Percentiles rank a stretch among this genome's conserved stretches.
Evolutionary conservation across 2,888 invertebrate species (phyloP).

Genomic region (Lithophane leautieri): DNA sequence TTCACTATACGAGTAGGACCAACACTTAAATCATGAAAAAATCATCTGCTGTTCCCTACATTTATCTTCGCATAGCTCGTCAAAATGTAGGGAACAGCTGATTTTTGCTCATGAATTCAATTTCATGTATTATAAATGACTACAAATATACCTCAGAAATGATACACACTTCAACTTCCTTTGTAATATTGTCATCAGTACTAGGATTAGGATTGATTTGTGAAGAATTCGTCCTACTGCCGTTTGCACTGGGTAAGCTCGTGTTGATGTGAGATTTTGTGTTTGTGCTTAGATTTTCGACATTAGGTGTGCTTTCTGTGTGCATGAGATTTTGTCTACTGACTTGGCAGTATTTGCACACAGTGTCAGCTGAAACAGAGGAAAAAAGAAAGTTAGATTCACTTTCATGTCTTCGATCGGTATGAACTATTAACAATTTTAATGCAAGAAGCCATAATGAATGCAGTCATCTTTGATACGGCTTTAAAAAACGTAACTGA

Average conservation of each 20-base stretch:
- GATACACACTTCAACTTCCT: slow-evolving; percentile 66
- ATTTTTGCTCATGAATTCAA: too few species aligned
- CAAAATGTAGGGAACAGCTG: too few species aligned
- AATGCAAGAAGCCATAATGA: neutral
- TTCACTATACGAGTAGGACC: too few species aligned
- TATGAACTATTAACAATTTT: neutral
- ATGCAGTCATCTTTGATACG: neutral
- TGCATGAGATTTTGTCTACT: neutral
- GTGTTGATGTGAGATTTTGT: neutral
- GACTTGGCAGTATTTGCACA: slow-evolving; percentile 1
- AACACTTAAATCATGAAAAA: too few species aligned
- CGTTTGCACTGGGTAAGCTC: neutral
- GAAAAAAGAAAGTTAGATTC: neutral
- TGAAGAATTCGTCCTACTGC: slow-evolving; percentile 15
- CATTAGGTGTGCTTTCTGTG: neutral
- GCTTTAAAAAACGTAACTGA: neutral
- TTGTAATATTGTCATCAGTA: slow-evolving; percentile 69
- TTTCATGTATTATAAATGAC: neutral
- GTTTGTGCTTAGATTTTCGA: neutral
- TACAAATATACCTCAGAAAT: slow-evolving; percentile 68
- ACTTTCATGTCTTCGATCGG: neutral
- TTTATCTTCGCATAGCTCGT: too few species aligned
- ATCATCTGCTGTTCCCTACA: too few species aligned
- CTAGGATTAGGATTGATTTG: slow-evolving; percentile 38
- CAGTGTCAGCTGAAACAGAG: slow-evolving; percentile 23